Evolutionary conservation across 92 coral and sea anemone species (phyloP), one percentile per base, ranked within the genome.

Genomic region (Phymanthus crucifer): DNA sequence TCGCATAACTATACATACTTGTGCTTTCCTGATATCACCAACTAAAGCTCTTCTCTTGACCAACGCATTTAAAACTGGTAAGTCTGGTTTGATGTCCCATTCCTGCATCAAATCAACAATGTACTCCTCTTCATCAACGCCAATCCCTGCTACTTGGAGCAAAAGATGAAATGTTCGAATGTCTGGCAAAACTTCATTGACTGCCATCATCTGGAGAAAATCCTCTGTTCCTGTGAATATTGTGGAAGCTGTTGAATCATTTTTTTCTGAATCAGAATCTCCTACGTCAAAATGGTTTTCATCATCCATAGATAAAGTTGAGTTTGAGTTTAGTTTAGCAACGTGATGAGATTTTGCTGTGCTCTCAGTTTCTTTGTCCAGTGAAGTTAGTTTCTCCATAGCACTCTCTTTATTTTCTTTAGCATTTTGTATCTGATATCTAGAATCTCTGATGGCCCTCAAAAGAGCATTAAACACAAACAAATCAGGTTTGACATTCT

Each of bases 161-260:
- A 93, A 76, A 43, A 93, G 79, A 56, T 90, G 92, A 70, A 93
- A 90, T 21, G 94, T 93, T n/a, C 94, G 74, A 0, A 93, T 86
- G 71, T 93, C 97, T 35, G 97, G 97, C 52, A 66, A 71, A 17
- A 93, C 94, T 31, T 93, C 94, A 12, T 90, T 93, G 58, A 85
- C 69, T 11, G 97, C 97, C 97, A 93, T 90, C 32, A 84, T 46
- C 73, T 93, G 97, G 4, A 93, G 72, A 80, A 90, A 90, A 24
- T 54, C 82, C 65, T 90, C 94, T 3, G 87, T 80, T 17, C 94
- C 94, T 35, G 90, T 82, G 83, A 93, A 90, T 6, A 78, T 64
- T 46, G 32, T 37, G 19, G 73, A 29, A 12, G 26, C 11, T 33
- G 26, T 11, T 1, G 52, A 32, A 14, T 40, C 6, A 10, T 40